Conservation (phyloP, 2,113 vertebrate genomes). For the Eolophus roseicapilla region DNA sequence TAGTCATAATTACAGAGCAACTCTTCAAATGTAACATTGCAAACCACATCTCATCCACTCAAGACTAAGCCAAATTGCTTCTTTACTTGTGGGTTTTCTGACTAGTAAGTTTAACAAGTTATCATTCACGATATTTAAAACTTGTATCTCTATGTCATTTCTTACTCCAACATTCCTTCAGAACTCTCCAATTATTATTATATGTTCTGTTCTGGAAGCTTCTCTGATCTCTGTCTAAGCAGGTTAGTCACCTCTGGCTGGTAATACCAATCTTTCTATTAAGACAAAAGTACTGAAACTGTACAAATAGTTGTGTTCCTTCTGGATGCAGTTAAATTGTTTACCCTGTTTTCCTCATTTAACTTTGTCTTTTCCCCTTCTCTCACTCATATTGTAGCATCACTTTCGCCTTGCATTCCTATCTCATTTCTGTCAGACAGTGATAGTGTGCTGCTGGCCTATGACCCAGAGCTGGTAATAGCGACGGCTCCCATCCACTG, state of each 20-base stretch:
- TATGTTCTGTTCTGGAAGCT: not conserved
- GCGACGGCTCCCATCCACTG: not conserved
- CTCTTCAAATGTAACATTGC: not conserved
- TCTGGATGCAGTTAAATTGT: not conserved
- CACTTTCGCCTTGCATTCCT: not conserved
- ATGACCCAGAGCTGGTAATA: not conserved
- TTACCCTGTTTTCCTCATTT: not conserved
- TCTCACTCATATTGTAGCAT: not conserved
- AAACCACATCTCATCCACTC: not conserved
- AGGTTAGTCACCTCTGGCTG: not conserved
- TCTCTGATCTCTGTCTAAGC: not conserved
- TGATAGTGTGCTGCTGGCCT: not conserved
- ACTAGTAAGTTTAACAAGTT: slow-evolving; percentile 7
- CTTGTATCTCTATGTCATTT: not conserved
- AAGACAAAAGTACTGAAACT: not conserved
- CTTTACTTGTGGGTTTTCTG: slow-evolving; percentile 45
- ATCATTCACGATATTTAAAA: slow-evolving; percentile 53
- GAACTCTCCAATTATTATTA: not conserved
- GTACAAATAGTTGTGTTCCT: not conserved
- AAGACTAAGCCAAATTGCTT: not conserved
- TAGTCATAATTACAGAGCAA: slow-evolving; percentile 41
- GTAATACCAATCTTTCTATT: not conserved
- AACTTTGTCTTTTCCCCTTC: not conserved
- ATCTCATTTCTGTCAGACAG: not conserved
- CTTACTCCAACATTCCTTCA: slow-evolving; percentile 5